Conservation (phyloP, 2,888 invertebrate genomes). For the Lasioglossum lativentre region DNA sequence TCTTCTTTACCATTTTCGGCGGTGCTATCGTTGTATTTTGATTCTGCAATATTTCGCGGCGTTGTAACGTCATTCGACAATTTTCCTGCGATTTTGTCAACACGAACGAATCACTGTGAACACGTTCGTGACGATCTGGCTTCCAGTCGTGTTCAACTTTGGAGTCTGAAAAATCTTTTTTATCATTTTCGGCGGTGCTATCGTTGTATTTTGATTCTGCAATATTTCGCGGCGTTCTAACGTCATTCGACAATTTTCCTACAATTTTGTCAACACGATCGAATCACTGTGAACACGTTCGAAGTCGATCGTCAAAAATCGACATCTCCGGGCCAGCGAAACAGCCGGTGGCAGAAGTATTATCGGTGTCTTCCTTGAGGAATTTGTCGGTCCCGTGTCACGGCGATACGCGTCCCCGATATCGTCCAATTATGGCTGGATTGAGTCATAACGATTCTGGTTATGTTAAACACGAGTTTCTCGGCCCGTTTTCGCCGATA, state of each 20-base stretch:
- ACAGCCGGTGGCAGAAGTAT: slow-evolving; percentile 21
- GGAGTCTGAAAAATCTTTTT: not conserved
- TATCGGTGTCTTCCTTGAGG: slow-evolving; percentile 39
- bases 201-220: too few species aligned
- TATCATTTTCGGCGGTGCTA: not conserved
- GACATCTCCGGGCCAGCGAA: not conserved
- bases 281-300: not conserved
- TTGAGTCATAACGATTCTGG: slow-evolving; percentile 67
- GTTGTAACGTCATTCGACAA: not conserved
- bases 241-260: not conserved
- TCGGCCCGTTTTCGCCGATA: slow-evolving; percentile 46
- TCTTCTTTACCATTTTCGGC: not conserved
- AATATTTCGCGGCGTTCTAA: too few species aligned
- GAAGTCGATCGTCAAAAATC: not conserved
- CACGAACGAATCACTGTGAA: not conserved
- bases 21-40: not conserved
- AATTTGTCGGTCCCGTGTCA: slow-evolving; percentile 50
- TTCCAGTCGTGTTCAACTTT: not conserved
- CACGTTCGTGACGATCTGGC: not conserved
- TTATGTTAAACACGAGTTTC: slow-evolving; percentile 64
- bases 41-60: too few species aligned
- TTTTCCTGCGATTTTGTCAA: not conserved
- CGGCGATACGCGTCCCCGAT: slow-evolving; percentile 38
- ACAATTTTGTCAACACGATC: not conserved
- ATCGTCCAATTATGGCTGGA: slow-evolving; percentile 51